These are phyloP conservation scores for Labeo calbasu DNA, from an alignment of 2,797 vertebrate species.

Conservation along the genomic window DNA sequence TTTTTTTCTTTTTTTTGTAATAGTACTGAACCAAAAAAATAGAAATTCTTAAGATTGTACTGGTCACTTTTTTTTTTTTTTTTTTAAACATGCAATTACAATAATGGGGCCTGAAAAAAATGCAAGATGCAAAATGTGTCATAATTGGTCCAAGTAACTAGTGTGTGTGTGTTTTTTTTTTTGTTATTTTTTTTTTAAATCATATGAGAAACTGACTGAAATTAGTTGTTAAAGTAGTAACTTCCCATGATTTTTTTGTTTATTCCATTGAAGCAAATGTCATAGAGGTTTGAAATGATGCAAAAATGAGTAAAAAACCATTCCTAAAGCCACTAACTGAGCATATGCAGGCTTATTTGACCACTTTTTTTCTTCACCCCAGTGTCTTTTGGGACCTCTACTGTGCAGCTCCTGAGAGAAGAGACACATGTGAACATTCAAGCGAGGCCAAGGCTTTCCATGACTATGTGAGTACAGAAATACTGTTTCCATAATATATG, in stretches of 20 bases:
- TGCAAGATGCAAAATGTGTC: neutral
- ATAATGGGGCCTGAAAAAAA: neutral
- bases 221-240: neutral
- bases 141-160: too few relatives aligned
- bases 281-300: neutral
- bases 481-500: constrained; percentile 64
- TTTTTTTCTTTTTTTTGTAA: too few relatives aligned
- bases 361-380: constrained; percentile 50
- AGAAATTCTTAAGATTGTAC: neutral
- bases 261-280: neutral
- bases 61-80: neutral
- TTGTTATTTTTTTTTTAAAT: too few relatives aligned
- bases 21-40: neutral
- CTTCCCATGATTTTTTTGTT: neutral
- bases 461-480: constrained; percentile 91
- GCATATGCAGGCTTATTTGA: neutral
- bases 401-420: constrained; percentile 97
- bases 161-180: too few relatives aligned
- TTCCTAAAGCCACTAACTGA: neutral
- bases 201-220: neutral
- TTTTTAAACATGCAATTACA: neutral
- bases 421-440: constrained; percentile 99
- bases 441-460: constrained; percentile 99
- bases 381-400: constrained; percentile 99
- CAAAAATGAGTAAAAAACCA: neutral